A percentile compares a stretch with the other conserved stretches of the same genome.
Conservation (phyloP, 2,113 vertebrate genomes). For the Salminus brasiliensis region DNA sequence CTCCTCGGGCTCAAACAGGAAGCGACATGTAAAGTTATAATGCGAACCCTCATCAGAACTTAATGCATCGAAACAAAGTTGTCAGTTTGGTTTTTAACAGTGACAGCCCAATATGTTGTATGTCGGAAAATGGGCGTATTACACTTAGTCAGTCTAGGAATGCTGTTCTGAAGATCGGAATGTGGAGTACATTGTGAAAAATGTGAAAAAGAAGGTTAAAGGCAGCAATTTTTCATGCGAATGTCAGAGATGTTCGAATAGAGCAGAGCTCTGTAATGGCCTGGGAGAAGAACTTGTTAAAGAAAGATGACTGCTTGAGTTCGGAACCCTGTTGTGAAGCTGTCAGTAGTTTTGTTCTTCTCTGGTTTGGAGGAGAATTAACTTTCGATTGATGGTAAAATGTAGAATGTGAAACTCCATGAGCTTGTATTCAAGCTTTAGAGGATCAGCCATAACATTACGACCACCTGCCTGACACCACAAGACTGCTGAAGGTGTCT, state of each 20-base stretch:
- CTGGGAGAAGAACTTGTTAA: background rate
- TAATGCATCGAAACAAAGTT: background rate
- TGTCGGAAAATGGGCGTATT: background rate
- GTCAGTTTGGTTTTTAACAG: slow-evolving; percentile 9
- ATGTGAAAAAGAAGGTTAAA: background rate
- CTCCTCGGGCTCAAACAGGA: slow-evolving; percentile 7
- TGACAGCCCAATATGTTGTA: background rate
- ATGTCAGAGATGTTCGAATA: background rate
- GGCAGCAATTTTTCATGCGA: background rate
- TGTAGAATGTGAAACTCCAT: background rate
- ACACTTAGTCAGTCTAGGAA: background rate
- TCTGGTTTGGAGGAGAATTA: background rate
- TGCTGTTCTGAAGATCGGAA: background rate
- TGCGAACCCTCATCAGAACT: background rate
- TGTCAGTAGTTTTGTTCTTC: too few species aligned
- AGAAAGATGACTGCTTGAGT: background rate
- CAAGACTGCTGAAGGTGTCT: too few species aligned
- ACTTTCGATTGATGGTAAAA: background rate
- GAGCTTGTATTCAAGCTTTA: too few species aligned
- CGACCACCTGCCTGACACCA: too few species aligned
- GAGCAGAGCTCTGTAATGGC: slow-evolving; percentile 3
- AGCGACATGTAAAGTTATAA: slow-evolving; percentile 18
- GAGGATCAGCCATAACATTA: too few species aligned
- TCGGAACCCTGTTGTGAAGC: background rate
- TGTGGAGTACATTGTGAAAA: background rate